Evolutionary conservation across 2,113 vertebrate genomes (phyloP).

Genomic region (Arizona elegans): DNA sequence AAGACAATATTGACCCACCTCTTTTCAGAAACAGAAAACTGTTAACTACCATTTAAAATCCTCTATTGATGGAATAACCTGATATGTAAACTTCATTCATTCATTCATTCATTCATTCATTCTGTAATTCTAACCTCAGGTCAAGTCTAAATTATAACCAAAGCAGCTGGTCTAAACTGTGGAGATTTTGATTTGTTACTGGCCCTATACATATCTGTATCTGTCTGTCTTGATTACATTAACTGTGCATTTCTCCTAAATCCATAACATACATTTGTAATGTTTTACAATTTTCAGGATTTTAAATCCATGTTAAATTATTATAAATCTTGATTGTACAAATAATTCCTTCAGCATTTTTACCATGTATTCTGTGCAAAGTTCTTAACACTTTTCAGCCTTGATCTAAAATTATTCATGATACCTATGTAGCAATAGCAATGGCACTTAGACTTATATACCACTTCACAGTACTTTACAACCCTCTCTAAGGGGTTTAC

Average conservation of each 20-base stretch:
- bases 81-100: neutral
- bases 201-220: too few relatives aligned
- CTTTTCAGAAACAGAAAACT: neutral
- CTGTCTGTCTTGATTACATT: neutral
- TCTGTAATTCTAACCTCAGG: too few relatives aligned
- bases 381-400: neutral
- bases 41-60: neutral
- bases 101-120: too few relatives aligned
- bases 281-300: neutral
- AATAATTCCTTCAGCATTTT: neutral
- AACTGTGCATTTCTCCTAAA: neutral
- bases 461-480: too few relatives aligned
- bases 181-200: neutral
- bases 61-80: neutral
- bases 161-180: neutral
- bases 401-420: neutral
- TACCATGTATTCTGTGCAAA: neutral
- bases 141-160: neutral
- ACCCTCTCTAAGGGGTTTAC: too few relatives aligned
- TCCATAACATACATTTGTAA: neutral
- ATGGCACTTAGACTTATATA: too few relatives aligned
- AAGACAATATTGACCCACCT: neutral
- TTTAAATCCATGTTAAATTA: neutral
- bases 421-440: neutral
- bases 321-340: neutral